Conservation (phyloP, 2,797 vertebrate genomes). For the Micropoecilia bifurca region DNA sequence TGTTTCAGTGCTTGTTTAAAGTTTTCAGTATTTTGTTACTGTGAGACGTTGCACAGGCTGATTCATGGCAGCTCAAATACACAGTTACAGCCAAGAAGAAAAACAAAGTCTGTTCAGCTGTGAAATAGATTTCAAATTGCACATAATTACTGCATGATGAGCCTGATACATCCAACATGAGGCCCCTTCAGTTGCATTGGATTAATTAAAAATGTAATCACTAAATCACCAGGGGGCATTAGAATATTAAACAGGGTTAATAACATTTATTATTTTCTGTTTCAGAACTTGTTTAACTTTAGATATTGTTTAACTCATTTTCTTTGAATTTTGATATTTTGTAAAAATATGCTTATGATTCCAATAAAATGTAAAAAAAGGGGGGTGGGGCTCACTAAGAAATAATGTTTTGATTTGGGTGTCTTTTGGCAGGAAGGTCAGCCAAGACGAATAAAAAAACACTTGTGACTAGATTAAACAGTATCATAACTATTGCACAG, state of each 20-base stretch:
- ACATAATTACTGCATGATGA: slow-evolving; percentile 79
- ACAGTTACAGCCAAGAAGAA: slow-evolving; percentile 19
- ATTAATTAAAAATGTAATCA: slow-evolving; percentile 80
- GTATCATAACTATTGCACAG: not conserved
- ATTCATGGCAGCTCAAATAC: not conserved
- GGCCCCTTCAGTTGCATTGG: slow-evolving; percentile 66
- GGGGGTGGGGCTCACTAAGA: not conserved
- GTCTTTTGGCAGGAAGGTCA: not conserved
- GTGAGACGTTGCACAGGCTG: not conserved
- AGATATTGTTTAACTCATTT: not conserved
- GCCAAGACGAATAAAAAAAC: not conserved
- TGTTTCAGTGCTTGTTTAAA: not conserved
- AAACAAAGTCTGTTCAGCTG: slow-evolving; percentile 73
- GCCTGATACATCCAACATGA: slow-evolving; percentile 64
- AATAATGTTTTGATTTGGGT: not conserved
- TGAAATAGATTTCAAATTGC: slow-evolving; percentile 82
- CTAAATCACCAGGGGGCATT: slow-evolving; percentile 60
- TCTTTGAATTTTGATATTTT: not conserved
- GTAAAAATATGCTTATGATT: not conserved
- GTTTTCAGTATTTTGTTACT: not conserved
- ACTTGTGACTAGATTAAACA: not conserved
- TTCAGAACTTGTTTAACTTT: not conserved
- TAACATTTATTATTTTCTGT: slow-evolving; percentile 40
- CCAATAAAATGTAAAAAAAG: not conserved
- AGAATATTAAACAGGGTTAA: slow-evolving; percentile 49